Evolutionary conservation across 1,140 invertebrate species (phyloP), one percentile per base, ranked within the genome.

Genomic region (Octopus sinensis): DNA sequence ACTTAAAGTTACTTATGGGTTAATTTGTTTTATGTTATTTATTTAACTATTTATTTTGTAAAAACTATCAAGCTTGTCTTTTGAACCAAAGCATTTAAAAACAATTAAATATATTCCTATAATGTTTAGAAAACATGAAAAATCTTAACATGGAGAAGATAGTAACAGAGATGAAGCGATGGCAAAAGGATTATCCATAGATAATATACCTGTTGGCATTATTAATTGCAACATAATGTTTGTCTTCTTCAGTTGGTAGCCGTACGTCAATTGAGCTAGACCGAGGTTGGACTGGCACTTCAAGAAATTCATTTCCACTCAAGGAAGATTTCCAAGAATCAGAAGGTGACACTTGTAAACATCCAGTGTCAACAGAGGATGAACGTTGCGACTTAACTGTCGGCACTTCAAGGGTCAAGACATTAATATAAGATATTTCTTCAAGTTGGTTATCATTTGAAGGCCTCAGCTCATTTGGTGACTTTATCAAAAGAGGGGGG

Each of bases 211-310:
- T 73, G 68, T 73, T 73, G 13, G 68, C 7, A 73, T 73, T 73
- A 43, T 85, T 83, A 10, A 90, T 91, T 6, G 96, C 95, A 82
- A 95, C 95, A 88, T 96, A 96, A 79, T 95, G 92, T 4, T 94
- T 94, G 86, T 96, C 94, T 85, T 95, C 94, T 77, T 95, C 95
- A 10, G 96, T 97, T 1, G 96, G 96, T 80, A 97, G 91, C 13
- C 95, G 95, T 82, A 97, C 96, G 89, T 97, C 96, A 73, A 97
- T 96, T 53, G 95, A 96, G 81, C 95, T 93, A 5, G 96, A 97
- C n/a, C 96, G 92, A 4, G 82, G 78, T 79, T 87, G 86, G 62
- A 86, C 85, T 17, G 84, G 84, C 78, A 85, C 85, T 54, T 84
- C 62, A 53, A 76, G 77, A 56, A 80, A 77, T 52, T 81, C 84